Percentiles rank a stretch among this genome's conserved stretches.
phyloP scores from a whole-genome alignment of 2,797 vertebrate species.

The Pempheris klunzingeri region DNA sequence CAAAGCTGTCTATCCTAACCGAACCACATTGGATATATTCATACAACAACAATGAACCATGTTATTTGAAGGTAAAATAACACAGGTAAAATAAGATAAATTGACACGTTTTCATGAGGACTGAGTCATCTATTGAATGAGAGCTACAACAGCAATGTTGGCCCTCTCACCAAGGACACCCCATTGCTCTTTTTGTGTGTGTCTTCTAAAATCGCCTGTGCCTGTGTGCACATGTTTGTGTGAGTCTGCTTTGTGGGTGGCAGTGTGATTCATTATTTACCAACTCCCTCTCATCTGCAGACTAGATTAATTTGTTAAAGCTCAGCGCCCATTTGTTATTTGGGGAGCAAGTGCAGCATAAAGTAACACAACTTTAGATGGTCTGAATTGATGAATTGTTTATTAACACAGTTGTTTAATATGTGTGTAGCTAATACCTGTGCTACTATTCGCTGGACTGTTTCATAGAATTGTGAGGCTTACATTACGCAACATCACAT shows the following conservation, averaged over 20 bases:
- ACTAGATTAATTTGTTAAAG: slow-evolving; percentile 67
- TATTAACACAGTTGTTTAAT: slow-evolving; percentile 53
- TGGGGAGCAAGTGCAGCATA: slow-evolving; percentile 31
- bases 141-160: slow-evolving; percentile 39
- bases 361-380: slow-evolving; percentile 49
- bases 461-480: slow-evolving; percentile 12
- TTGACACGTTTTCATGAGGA: slow-evolving; percentile 39
- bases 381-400: slow-evolving; percentile 67
- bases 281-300: slow-evolving; percentile 63
- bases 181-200: slow-evolving; percentile 46
- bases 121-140: slow-evolving; percentile 63
- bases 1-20: neutral
- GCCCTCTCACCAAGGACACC: slow-evolving; percentile 63
- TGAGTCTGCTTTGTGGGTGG: slow-evolving; percentile 52
- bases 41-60: slow-evolving; percentile 10
- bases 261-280: slow-evolving; percentile 69
- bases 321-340: slow-evolving; percentile 62
- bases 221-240: slow-evolving; percentile 27
- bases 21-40: slow-evolving; percentile 5
- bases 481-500: slow-evolving; percentile 4
- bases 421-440: slow-evolving; percentile 2
- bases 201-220: slow-evolving; percentile 29
- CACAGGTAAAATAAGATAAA: neutral
- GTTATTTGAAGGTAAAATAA: slow-evolving; percentile 31
- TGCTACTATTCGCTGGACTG: slow-evolving; percentile 25